Evolutionary conservation across 2,113 vertebrate genomes (phyloP).

Genomic region (Ictalurus furcatus): DNA sequence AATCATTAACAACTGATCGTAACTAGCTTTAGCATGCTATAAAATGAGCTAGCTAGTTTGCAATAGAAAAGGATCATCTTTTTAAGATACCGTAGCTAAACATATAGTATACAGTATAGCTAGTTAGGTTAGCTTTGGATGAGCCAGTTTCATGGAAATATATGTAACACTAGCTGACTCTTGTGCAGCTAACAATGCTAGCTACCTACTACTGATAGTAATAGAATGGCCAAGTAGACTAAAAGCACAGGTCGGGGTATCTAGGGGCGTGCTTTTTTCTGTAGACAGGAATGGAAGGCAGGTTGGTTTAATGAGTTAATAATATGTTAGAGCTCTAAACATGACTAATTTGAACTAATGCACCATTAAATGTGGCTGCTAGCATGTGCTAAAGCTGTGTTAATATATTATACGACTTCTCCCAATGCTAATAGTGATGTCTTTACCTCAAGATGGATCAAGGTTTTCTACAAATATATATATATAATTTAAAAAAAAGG

Average conservation of each 20-base stretch:
- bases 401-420: background rate
- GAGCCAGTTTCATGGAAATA: background rate
- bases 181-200: background rate
- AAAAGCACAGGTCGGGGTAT: background rate
- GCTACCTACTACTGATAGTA: background rate
- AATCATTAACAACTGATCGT: too few relatives aligned
- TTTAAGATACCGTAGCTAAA: too few relatives aligned
- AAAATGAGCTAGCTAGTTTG: background rate
- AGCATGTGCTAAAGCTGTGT: background rate
- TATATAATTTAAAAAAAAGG: background rate
- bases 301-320: background rate
- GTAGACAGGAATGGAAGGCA: background rate
- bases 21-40: background rate
- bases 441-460: background rate
- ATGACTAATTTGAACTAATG: background rate
- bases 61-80: background rate
- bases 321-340: background rate
- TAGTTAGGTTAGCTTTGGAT: background rate
- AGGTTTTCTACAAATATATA: background rate
- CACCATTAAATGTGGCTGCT: background rate
- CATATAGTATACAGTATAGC: too few relatives aligned
- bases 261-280: background rate
- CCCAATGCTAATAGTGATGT: background rate
- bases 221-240: background rate
- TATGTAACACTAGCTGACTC: background rate